Percentiles rank a stretch among this genome's conserved stretches.
phyloP scores from a whole-genome alignment of 1,140 invertebrate species.

The Drosophila repleta region DNA sequence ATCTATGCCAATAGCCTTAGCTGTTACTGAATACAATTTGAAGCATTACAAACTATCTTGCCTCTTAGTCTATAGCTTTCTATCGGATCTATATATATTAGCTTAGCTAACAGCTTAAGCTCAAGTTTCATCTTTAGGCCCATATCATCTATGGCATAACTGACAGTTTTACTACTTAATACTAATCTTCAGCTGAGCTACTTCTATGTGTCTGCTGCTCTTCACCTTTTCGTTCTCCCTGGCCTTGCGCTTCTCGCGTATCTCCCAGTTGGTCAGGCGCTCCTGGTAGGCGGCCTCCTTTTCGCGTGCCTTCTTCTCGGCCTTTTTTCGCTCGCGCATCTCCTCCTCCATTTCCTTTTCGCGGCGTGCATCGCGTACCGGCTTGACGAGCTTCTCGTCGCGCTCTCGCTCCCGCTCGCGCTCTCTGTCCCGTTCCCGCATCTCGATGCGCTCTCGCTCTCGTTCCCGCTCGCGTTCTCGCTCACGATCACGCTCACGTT shows the following conservation, averaged over 20 bases:
- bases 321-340: constrained; percentile 93
- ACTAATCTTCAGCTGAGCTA: too few species aligned
- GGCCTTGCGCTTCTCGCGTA: constrained; percentile 94
- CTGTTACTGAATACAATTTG: too few species aligned
- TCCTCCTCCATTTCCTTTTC: constrained; percentile 97
- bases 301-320: constrained; percentile 95
- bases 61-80: too few species aligned
- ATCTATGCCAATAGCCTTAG: too few species aligned
- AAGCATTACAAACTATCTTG: too few species aligned
- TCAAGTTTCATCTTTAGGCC: too few species aligned
- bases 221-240: constrained; percentile 94
- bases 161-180: too few species aligned
- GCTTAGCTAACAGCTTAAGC: too few species aligned
- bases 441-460: constrained; percentile 84
- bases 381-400: constrained; percentile 85
- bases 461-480: constrained; percentile 85
- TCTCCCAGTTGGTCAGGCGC: constrained; percentile 94
- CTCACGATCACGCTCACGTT: constrained; percentile 81
- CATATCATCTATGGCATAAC: neutral
- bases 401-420: constrained; percentile 82
- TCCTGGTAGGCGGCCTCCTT: constrained; percentile 98
- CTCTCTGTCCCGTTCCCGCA: constrained; percentile 83
- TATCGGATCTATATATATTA: too few species aligned
- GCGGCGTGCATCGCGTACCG: constrained; percentile 87
- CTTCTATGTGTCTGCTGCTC: too few species aligned